Percentiles rank a stretch among this genome's conserved stretches.
These are phyloP conservation scores for Crossoptilon crossoptilon DNA, from an alignment of 2,797 vertebrate species.

Conservation along the genomic window DNA sequence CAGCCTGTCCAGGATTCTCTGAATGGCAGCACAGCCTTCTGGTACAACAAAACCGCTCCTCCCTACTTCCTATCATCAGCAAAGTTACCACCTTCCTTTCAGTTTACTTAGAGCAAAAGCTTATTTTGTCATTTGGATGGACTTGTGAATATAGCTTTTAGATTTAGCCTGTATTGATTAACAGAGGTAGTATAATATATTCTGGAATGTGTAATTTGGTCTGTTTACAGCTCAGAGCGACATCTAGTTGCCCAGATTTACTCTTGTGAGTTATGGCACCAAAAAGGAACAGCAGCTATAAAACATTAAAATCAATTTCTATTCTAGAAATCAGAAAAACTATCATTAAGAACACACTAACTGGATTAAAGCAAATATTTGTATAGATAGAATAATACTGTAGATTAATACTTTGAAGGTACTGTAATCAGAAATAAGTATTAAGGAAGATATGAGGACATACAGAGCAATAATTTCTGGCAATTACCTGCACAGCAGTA, in stretches of 20 bases:
- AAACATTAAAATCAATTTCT: background rate
- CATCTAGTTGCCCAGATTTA: background rate
- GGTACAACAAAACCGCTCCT: too few species aligned
- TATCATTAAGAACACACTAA: background rate
- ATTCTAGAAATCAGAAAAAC: background rate
- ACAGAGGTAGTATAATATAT: background rate
- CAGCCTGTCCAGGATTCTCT: too few species aligned
- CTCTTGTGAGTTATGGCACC: background rate
- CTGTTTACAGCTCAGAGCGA: background rate
- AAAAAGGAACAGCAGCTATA: background rate
- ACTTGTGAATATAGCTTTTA: background rate
- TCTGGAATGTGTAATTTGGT: background rate
- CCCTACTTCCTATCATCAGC: too few species aligned
- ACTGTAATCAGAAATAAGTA: background rate
- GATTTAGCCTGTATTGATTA: background rate
- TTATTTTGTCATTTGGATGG: background rate
- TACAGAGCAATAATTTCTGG: background rate
- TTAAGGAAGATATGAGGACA: background rate
- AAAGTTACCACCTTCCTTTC: background rate
- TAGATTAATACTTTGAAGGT: fast-evolving
- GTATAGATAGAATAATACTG: fast-evolving
- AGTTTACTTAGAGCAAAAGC: background rate
- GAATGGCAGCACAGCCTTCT: too few species aligned
- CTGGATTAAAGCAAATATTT: background rate
- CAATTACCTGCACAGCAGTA: too few species aligned